A percentile compares a stretch with the other conserved stretches of the same genome.
phyloP scores from a whole-genome alignment of 2,888 invertebrate species.

The Athrips mouffetella region DNA sequence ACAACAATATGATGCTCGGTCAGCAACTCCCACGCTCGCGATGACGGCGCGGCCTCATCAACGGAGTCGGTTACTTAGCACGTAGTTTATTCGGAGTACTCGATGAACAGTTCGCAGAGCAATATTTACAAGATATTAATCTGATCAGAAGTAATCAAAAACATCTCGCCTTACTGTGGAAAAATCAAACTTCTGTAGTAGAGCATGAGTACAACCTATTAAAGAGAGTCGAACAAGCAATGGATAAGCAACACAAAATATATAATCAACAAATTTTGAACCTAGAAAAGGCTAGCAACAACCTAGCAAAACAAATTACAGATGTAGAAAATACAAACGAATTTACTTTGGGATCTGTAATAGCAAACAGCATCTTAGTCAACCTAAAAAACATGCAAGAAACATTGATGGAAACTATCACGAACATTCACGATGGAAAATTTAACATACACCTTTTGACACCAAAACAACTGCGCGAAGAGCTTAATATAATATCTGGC shows the following conservation, averaged over 20 bases:
- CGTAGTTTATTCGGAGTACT: slow-evolving; percentile 22
- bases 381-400: slow-evolving; percentile 12
- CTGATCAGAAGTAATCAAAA: slow-evolving; percentile 19
- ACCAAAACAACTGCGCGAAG: slow-evolving; percentile 5
- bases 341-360: neutral
- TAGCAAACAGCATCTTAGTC: neutral
- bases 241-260: slow-evolving; percentile 20
- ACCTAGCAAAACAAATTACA: too few species aligned
- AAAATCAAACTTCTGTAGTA: slow-evolving; percentile 25
- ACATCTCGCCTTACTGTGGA: slow-evolving; percentile 19
- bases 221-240: slow-evolving; percentile 15
- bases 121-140: slow-evolving; percentile 18
- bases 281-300: slow-evolving; percentile 10
- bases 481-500: neutral
- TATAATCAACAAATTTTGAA: slow-evolving; percentile 17
- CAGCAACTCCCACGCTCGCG: slow-evolving; percentile 10
- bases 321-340: neutral
- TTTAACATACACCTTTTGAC: slow-evolving; percentile 10
- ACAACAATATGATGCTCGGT: slow-evolving; percentile 15
- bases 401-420: slow-evolving; percentile 12
- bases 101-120: slow-evolving; percentile 22
- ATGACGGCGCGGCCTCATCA: slow-evolving; percentile 19
- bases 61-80: slow-evolving; percentile 19
- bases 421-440: slow-evolving; percentile 12
- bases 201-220: slow-evolving; percentile 25